Conservation (phyloP, 2,888 invertebrate genomes). For the Nephrotoma appendiculata region DNA sequence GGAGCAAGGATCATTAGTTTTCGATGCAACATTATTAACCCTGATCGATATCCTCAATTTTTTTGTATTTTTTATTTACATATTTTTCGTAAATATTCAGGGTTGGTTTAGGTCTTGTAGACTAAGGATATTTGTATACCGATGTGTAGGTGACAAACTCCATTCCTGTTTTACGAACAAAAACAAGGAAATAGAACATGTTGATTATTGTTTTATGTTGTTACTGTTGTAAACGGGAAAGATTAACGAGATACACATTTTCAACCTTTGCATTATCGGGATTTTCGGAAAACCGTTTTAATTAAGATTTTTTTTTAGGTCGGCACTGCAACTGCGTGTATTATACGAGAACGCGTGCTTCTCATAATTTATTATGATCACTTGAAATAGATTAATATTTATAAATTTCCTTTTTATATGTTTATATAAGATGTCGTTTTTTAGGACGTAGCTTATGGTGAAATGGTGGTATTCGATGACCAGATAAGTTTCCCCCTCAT, state of each 20-base stretch:
- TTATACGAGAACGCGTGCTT: background rate
- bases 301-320: background rate
- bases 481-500: background rate
- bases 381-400: background rate
- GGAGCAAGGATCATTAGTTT: constrained; percentile 4
- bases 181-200: background rate
- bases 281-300: background rate
- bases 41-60: background rate
- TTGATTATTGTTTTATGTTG: background rate
- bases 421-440: background rate
- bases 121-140: background rate
- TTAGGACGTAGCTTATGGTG: background rate
- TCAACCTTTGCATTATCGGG: background rate
- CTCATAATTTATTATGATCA: background rate
- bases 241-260: background rate
- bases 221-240: background rate
- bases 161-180: background rate
- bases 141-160: background rate
- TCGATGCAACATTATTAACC: background rate
- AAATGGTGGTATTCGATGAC: background rate
- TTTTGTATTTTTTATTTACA: background rate
- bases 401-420: no score
- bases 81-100: background rate
- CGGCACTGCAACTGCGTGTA: background rate
- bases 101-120: background rate